A percentile compares a stretch with the other conserved stretches of the same genome.
phyloP scores from a whole-genome alignment of 30 jellyfish, hydroid and myxozoan genomes.

The Mastigias papua region DNA sequence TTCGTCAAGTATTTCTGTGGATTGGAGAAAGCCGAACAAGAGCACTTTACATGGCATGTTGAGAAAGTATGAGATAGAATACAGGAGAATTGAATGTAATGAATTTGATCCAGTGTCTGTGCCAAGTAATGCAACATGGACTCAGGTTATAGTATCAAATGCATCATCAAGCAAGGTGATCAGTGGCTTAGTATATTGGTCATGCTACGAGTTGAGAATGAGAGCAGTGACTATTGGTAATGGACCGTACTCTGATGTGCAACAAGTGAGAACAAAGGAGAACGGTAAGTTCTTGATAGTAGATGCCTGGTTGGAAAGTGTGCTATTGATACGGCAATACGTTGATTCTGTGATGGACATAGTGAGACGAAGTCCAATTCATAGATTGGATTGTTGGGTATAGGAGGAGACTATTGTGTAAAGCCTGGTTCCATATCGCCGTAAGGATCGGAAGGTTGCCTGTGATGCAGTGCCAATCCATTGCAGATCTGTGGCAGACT shows the following conservation, averaged over 20 bases:
- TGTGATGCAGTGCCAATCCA: not conserved
- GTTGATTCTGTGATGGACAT: no score
- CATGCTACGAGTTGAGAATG: conserved; percentile 17
- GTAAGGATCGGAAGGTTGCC: not conserved
- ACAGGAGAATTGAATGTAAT: conserved; percentile 17
- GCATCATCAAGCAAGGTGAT: not conserved
- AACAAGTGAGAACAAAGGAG: not conserved
- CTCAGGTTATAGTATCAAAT: not conserved
- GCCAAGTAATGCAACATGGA: not conserved
- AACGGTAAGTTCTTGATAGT: not conserved
- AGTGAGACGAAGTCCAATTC: no score
- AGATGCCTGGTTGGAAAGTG: not conserved
- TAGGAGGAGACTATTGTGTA: no score
- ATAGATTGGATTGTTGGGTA: no score
- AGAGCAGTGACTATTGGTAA: not conserved
- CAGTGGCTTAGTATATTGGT: conserved; percentile 5
- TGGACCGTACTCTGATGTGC: not conserved
- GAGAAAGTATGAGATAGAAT: conserved; percentile 4
- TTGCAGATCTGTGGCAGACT: not conserved
- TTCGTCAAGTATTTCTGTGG: conserved; percentile 25
- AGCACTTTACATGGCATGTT: conserved; percentile 22
- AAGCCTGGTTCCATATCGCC: no score
- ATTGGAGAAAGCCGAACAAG: conserved; percentile 19
- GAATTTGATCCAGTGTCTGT: not conserved
- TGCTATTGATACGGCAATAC: not conserved